Conservation (phyloP, 2,888 invertebrate genomes). For the Cataglyphis livida region DNA sequence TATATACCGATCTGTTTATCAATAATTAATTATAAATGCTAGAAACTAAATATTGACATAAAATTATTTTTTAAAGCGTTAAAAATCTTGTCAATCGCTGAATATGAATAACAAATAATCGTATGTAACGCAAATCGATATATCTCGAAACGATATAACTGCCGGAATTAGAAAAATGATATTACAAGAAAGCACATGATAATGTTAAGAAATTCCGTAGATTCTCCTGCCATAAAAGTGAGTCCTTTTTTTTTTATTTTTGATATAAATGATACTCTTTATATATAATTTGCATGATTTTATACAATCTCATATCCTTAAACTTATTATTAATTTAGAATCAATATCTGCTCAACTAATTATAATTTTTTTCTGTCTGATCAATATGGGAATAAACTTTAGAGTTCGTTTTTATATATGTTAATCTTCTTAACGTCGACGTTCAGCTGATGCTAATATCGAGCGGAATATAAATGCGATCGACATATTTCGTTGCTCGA, state of each 20-base stretch:
- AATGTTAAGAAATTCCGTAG: not conserved
- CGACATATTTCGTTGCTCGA: conserved; percentile 43
- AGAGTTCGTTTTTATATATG: conserved; percentile 33
- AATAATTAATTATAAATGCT: not conserved
- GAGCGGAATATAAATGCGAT: conserved; percentile 52
- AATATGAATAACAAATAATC: no score
- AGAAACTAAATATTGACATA: not conserved
- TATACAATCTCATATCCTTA: not conserved
- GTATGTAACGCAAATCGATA: not conserved
- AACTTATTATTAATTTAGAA: not conserved
- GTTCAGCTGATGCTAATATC: conserved; percentile 46
- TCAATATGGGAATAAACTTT: not conserved
- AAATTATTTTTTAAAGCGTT: not conserved
- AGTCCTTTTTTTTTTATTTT: not conserved
- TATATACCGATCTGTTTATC: not conserved
- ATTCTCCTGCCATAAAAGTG: not conserved
- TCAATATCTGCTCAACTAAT: not conserved
- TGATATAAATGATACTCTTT: not conserved
- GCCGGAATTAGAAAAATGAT: not conserved
- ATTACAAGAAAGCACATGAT: not conserved
- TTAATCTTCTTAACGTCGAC: conserved; percentile 61
- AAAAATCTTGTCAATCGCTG: no score
- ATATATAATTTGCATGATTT: not conserved
- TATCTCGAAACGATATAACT: not conserved
- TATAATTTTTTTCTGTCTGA: not conserved